phyloP scores from a whole-genome alignment of 2,797 vertebrate genomes.

The Myoxocephalus aenaeus region DNA sequence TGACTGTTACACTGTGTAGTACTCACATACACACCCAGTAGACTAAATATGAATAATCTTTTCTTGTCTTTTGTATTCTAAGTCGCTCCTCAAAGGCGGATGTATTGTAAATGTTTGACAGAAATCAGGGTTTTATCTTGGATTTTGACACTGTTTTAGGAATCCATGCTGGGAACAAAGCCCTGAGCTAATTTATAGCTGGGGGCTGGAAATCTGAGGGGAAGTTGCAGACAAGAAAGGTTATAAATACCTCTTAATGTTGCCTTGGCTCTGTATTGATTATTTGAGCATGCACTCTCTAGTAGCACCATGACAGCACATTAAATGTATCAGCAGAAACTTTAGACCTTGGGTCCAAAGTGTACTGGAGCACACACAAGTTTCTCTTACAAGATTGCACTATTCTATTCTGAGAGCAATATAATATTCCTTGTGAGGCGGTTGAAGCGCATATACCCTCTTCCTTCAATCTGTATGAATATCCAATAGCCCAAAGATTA shows the following conservation, averaged over 20 bases:
- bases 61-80: not conserved
- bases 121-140: conserved; percentile 11
- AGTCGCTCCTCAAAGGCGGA: not conserved
- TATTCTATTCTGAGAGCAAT: not conserved
- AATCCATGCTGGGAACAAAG: conserved; percentile 38
- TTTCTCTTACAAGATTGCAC: not conserved
- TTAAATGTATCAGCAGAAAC: not conserved
- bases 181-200: conserved; percentile 10
- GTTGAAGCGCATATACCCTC: not conserved
- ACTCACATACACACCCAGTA: conserved; percentile 19
- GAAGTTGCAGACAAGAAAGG: conserved; percentile 37
- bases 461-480: not conserved
- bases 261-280: conserved; percentile 11
- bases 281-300: conserved; percentile 20
- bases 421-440: not conserved
- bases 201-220: conserved; percentile 20
- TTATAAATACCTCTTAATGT: conserved; percentile 44
- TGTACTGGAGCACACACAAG: not conserved
- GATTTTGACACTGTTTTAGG: conserved; percentile 34
- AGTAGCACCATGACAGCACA: not conserved
- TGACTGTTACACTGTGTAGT: not conserved
- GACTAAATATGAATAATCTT: not conserved
- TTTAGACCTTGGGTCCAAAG: not conserved
- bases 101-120: conserved; percentile 37
- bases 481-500: not conserved